Evolutionary conservation across 2,888 invertebrate species (phyloP), one percentile per base, ranked within the genome.

Genomic region (Cerastis rubricosa): DNA sequence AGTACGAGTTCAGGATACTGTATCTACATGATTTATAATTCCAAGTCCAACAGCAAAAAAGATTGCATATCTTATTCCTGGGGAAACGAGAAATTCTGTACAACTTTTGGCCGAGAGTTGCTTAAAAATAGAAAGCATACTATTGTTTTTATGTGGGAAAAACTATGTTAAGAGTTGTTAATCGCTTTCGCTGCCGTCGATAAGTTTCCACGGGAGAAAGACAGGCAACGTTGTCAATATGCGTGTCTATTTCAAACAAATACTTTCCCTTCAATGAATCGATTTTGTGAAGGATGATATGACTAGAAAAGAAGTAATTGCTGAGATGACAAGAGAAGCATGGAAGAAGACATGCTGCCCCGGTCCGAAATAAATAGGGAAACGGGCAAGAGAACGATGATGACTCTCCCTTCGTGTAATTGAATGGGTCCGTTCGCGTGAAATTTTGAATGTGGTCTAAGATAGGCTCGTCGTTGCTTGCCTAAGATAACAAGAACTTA

Each of bases 151-250:
- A 51, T 79, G 75, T 85, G 81, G 67, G 74, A 86, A 85, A 73
- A 67, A 78, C 75, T 70, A 72, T 73, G 66, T 25, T 29, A 64
- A 59, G 65, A 64, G 77, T 83, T 73, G 72, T 61, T 85, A 84
- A 89, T 80, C 77, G 83, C 90, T 90, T 89, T 90, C 90, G 85
- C 88, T 80, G 72, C 54, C 51, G 67, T 14, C 66, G 57, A 80
- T 84, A 81, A 66, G 67, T 76, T 78, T 76, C 47, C 51, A 72
- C 54, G 47, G 25, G 45, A 71, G 57, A 67, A 45, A 67, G 57
- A 67, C 40, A 66, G 59, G 64, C 25, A 43, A 40, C 43, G 22
- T 45, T 66, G 71, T 64, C 64, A 75, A 64, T 61, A 76, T 61
- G 82, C 65, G 64, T 68, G 59, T 61, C 69, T 64, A 70, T 74